Evolutionary conservation across 2,888 invertebrate genomes (phyloP).

Genomic region (Melinaea marsaeus): DNA sequence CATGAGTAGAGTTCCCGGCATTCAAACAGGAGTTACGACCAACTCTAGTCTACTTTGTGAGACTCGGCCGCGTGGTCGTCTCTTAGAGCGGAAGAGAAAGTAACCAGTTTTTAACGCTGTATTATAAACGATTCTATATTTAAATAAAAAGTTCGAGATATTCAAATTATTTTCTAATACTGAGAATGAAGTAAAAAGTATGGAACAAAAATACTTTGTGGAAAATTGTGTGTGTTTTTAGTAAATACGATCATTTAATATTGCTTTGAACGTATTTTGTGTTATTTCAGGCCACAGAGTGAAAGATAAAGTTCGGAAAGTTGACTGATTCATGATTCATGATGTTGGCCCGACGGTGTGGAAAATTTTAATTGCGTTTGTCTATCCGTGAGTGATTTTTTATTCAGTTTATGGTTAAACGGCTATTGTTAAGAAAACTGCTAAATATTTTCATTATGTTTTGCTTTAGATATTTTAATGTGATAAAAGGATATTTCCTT

Average conservation of each 20-base stretch:
- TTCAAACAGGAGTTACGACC: conserved; percentile 40
- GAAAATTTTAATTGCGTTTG: conserved; percentile 48
- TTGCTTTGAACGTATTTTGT: conserved; percentile 25
- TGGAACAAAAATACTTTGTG: conserved; percentile 7
- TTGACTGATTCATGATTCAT: conserved; percentile 49
- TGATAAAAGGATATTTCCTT: too few relatives aligned
- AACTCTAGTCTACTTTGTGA: conserved; percentile 65
- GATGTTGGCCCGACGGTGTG: conserved; percentile 43
- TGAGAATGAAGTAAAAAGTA: conserved; percentile 1
- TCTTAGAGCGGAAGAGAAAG: conserved; percentile 42
- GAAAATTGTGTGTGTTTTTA: conserved; percentile 16
- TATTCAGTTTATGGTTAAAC: conserved; percentile 6
- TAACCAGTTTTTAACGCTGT: conserved; percentile 50
- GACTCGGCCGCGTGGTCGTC: conserved; percentile 60
- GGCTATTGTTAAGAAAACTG: background rate
- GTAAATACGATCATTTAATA: background rate
- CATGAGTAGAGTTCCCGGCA: conserved; percentile 63
- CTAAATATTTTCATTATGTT: too few relatives aligned
- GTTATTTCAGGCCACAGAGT: conserved; percentile 40
- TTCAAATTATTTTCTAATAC: background rate
- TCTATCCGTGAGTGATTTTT: conserved; percentile 46
- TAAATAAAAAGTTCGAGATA: conserved; percentile 6
- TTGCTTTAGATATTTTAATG: too few relatives aligned
- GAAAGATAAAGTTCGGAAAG: conserved; percentile 47
- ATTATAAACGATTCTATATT: conserved; percentile 22